These are phyloP conservation scores for Bostrychus sinensis DNA, from an alignment of 2,113 vertebrate genomes.

Conservation along the genomic window DNA sequence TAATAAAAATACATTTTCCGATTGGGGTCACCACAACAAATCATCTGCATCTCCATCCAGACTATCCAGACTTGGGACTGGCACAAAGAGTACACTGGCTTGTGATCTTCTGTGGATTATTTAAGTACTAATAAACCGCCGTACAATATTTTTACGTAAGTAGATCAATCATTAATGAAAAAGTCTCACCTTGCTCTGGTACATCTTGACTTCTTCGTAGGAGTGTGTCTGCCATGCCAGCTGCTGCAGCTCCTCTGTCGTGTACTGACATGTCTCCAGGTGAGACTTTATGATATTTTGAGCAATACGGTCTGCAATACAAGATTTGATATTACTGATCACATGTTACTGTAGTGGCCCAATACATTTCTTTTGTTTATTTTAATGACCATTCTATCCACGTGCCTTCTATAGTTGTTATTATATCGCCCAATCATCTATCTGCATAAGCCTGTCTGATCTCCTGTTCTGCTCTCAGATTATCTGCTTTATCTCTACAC, in stretches of 20 bases:
- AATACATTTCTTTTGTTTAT: neutral
- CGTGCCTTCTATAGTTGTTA: neutral
- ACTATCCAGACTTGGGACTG: no score
- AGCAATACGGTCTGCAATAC: constrained; percentile 90
- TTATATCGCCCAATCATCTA: constrained; percentile 44
- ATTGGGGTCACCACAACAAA: no score
- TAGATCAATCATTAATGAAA: no score
- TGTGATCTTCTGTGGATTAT: no score
- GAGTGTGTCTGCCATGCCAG: constrained; percentile 98
- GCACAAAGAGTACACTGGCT: no score
- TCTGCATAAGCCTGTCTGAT: constrained; percentile 58
- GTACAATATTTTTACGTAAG: no score
- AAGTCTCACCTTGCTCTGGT: constrained; percentile 95
- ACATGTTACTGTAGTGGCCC: neutral
- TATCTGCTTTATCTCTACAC: constrained; percentile 12
- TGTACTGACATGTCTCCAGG: constrained; percentile 98
- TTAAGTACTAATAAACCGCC: no score
- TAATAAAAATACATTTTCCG: neutral
- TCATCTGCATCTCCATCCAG: no score
- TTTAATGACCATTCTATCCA: neutral
- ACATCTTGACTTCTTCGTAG: constrained; percentile 97
- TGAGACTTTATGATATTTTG: constrained; percentile 99
- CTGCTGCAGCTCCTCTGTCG: constrained; percentile 95
- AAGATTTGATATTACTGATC: neutral
- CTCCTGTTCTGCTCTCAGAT: constrained; percentile 53